Percentiles rank a stretch among this genome's conserved stretches.
Evolutionary conservation across 1,140 invertebrate genomes (phyloP).

Genomic region (Helicoverpa armigera): DNA sequence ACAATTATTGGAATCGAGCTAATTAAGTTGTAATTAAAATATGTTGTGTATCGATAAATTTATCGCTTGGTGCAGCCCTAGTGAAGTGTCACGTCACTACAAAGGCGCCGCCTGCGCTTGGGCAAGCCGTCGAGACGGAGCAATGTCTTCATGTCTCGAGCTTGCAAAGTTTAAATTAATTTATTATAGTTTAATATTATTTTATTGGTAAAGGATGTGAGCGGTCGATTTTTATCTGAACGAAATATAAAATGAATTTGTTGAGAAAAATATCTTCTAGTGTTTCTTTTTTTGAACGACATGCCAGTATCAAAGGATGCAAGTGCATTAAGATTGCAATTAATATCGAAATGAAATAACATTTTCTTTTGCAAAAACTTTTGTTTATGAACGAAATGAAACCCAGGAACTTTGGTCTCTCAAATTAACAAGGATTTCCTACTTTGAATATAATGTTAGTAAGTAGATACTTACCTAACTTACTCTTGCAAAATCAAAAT

Average conservation of each 20-base stretch:
- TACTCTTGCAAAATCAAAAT: too few species aligned
- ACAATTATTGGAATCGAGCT: background rate
- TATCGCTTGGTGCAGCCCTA: conserved; percentile 27
- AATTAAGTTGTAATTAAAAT: conserved; percentile 39
- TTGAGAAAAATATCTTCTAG: too few species aligned
- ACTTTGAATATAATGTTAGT: too few species aligned
- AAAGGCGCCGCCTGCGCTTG: conserved; percentile 36
- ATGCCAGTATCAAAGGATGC: background rate
- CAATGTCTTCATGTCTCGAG: conserved; percentile 29
- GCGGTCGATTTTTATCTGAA: background rate
- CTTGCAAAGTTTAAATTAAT: conserved; percentile 28
- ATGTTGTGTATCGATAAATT: background rate
- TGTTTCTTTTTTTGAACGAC: too few species aligned
- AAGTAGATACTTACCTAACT: too few species aligned
- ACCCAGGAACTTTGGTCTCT: too few species aligned
- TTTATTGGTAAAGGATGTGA: background rate
- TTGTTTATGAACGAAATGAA: too few species aligned
- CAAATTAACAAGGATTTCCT: too few species aligned
- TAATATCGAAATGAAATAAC: background rate
- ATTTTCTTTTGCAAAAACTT: too few species aligned
- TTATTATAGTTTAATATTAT: conserved; percentile 36
- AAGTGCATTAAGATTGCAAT: background rate
- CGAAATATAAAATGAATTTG: background rate
- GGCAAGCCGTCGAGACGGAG: conserved; percentile 11
- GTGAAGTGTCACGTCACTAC: background rate